These are phyloP conservation scores for Callipepla squamata DNA, from an alignment of 2,113 vertebrate species.

Conservation along the genomic window DNA sequence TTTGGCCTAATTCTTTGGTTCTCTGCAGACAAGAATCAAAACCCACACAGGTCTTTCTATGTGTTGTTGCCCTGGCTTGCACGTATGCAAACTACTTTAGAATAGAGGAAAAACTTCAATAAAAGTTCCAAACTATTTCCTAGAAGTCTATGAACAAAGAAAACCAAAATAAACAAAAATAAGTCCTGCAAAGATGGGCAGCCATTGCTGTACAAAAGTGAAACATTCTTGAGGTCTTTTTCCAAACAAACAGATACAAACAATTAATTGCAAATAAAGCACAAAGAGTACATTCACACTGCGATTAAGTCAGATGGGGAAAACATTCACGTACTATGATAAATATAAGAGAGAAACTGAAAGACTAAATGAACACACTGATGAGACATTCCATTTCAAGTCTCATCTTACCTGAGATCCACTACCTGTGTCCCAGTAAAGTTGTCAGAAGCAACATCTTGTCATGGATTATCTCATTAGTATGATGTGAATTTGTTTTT, in stretches of 20 bases:
- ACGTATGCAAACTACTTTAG: not conserved
- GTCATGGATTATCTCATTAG: not conserved
- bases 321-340: not conserved
- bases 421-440: not conserved
- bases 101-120: not conserved
- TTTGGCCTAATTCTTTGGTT: not conserved
- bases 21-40: not conserved
- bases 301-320: not conserved
- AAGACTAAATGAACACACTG: not conserved
- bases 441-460: not conserved
- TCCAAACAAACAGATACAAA: not conserved
- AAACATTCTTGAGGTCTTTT: not conserved
- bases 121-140: not conserved
- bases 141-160: not conserved
- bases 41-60: not conserved
- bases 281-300: not conserved
- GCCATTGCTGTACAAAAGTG: not conserved
- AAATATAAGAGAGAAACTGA: not conserved
- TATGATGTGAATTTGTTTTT: not conserved
- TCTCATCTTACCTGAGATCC: not conserved
- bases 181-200: not conserved
- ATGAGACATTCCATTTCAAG: not conserved
- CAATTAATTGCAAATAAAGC: not conserved
- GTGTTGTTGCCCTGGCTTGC: not conserved
- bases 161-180: not conserved